A percentile compares a stretch with the other conserved stretches of the same genome.
phyloP scores from a whole-genome alignment of 2,113 vertebrate genomes.

The Notarius lentiginosus region DNA sequence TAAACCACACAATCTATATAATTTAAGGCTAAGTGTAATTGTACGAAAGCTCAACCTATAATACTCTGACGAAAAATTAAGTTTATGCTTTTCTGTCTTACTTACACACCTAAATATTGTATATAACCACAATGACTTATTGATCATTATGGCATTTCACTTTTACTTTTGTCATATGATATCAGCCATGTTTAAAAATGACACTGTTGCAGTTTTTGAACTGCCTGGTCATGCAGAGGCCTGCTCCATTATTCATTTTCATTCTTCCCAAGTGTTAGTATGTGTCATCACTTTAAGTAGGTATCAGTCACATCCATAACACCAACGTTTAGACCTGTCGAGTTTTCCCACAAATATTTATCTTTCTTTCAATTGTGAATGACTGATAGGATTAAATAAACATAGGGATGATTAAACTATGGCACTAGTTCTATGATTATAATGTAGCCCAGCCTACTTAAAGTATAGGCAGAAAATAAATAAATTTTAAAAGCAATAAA shows the following conservation, averaged over 20 bases:
- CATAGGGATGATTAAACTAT: constrained; percentile 3
- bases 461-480: too few relatives aligned
- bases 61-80: background rate
- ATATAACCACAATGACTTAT: background rate
- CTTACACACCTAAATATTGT: background rate
- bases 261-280: background rate
- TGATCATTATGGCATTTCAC: background rate
- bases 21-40: background rate
- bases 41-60: background rate
- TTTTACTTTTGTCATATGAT: background rate
- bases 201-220: background rate
- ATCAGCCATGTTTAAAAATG: background rate
- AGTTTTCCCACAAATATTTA: background rate
- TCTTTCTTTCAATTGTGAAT: background rate
- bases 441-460: background rate
- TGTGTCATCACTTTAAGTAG: background rate
- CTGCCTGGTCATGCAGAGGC: background rate
- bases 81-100: constrained; percentile 35
- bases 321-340: background rate
- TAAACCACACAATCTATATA: background rate
- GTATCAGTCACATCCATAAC: background rate
- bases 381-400: constrained; percentile 29
- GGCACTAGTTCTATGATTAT: background rate
- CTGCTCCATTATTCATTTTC: background rate
- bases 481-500: too few relatives aligned